Percentiles rank a stretch among this genome's conserved stretches.
Evolutionary conservation across 2,113 vertebrate species (phyloP).

Genomic region (Oryzias celebensis): DNA sequence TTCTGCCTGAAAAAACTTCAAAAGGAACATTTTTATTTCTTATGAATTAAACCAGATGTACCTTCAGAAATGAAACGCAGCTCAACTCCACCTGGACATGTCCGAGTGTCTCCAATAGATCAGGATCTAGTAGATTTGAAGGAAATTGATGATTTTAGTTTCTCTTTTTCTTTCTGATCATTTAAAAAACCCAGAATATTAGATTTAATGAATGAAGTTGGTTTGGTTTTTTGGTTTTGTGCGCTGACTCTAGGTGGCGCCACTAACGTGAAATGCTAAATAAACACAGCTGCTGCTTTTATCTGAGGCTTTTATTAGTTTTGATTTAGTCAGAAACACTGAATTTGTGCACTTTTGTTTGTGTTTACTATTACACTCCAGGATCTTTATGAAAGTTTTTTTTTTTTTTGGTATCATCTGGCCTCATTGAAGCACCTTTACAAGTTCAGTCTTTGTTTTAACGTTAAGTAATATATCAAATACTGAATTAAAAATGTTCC

Average conservation of each 20-base stretch:
- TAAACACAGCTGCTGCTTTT: background rate
- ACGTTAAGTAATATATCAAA: too few relatives aligned
- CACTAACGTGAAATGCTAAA: too few relatives aligned
- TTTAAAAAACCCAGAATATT: background rate
- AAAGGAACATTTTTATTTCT: background rate
- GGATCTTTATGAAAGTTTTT: too few relatives aligned
- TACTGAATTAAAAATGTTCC: too few relatives aligned
- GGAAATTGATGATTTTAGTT: background rate
- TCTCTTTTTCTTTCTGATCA: too few relatives aligned
- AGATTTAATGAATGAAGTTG: background rate
- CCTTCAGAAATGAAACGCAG: slow-evolving; percentile 6
- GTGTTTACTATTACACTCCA: too few relatives aligned
- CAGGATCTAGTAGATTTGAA: slow-evolving; percentile 7
- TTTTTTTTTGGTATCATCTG: too few relatives aligned
- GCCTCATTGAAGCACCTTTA: too few relatives aligned
- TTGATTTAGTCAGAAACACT: background rate
- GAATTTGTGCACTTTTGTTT: background rate
- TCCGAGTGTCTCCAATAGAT: background rate
- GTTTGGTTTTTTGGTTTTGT: background rate
- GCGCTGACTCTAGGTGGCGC: too few relatives aligned
- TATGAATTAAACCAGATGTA: background rate
- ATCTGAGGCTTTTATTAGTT: background rate
- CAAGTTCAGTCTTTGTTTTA: too few relatives aligned
- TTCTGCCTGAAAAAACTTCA: slow-evolving; percentile 14
- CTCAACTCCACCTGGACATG: background rate